A percentile compares a stretch with the other conserved stretches of the same genome.
phyloP scores from a whole-genome alignment of 2,113 vertebrate species.

The Pipra filicauda region DNA sequence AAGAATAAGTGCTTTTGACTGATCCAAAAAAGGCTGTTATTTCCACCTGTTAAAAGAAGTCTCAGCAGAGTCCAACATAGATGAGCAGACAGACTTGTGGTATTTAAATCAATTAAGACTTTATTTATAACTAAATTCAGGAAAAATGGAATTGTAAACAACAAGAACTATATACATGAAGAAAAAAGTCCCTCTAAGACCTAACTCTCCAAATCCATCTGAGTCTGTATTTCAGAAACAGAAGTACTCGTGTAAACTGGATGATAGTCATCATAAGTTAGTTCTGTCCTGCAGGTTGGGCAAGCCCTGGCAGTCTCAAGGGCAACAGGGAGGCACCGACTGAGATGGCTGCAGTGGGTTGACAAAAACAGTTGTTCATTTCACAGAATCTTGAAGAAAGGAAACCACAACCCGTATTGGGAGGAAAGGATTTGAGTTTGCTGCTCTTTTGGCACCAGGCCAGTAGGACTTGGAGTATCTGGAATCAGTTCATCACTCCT shows the following conservation, averaged over 20 bases:
- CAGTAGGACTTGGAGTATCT: background rate
- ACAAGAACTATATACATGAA: background rate
- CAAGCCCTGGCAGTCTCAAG: background rate
- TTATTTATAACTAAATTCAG: slow-evolving; percentile 51
- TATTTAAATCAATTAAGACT: background rate
- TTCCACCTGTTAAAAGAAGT: slow-evolving; percentile 51
- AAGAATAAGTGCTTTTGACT: rapidly evolving
- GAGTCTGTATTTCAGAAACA: background rate
- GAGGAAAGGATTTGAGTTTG: background rate
- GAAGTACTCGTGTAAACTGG: background rate
- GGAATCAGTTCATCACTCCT: background rate
- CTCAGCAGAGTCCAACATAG: slow-evolving; percentile 35
- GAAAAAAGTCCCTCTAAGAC: background rate
- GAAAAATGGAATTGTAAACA: background rate
- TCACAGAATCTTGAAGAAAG: background rate
- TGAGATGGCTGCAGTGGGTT: rapidly evolving
- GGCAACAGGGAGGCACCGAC: background rate
- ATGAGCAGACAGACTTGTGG: background rate
- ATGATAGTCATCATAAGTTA: background rate
- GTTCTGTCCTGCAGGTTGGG: background rate
- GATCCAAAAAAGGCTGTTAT: slow-evolving; percentile 39
- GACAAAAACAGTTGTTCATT: background rate
- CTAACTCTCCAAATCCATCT: background rate
- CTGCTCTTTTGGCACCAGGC: background rate
- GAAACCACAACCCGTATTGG: background rate